phyloP scores from a whole-genome alignment of 2,113 vertebrate species.

The Cyanoliseus patagonus region DNA sequence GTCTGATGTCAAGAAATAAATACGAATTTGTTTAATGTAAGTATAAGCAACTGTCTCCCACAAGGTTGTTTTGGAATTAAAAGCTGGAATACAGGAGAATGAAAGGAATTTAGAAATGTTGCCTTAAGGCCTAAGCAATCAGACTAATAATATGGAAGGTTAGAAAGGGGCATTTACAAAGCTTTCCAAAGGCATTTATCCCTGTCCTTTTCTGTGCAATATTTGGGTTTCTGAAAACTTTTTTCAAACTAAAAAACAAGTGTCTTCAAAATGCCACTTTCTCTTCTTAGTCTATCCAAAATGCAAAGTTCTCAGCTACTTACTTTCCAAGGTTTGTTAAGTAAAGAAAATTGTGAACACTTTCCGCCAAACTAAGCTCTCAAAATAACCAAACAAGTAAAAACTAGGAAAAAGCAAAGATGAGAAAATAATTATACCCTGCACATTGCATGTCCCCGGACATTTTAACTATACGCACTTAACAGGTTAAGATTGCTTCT shows the following conservation, averaged over 20 bases:
- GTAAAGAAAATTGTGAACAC: not conserved
- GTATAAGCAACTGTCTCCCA: not conserved
- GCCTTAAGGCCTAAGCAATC: slow-evolving; percentile 22
- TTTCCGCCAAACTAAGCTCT: not conserved
- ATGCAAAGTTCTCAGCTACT: not conserved
- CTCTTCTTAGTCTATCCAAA: not conserved
- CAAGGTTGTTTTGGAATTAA: slow-evolving; percentile 33
- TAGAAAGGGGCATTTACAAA: not conserved
- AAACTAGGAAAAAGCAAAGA: not conserved
- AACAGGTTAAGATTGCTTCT: not conserved
- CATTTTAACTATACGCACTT: not conserved
- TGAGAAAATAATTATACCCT: not conserved
- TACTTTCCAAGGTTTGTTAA: not conserved
- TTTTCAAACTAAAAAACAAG: not conserved
- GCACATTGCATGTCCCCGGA: not conserved
- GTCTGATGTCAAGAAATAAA: not conserved
- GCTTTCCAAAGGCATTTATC: not conserved
- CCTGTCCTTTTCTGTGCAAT: not conserved
- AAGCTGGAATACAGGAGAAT: not conserved
- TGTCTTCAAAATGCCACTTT: not conserved
- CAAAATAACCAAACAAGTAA: not conserved
- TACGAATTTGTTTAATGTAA: not conserved
- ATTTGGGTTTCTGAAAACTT: not conserved
- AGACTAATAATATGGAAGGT: not conserved
- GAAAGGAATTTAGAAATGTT: slow-evolving; percentile 45